These are phyloP conservation scores for Stylophora pistillata DNA, from an alignment of 64 coral and sea anemone genomes.

Conservation along the genomic window DNA sequence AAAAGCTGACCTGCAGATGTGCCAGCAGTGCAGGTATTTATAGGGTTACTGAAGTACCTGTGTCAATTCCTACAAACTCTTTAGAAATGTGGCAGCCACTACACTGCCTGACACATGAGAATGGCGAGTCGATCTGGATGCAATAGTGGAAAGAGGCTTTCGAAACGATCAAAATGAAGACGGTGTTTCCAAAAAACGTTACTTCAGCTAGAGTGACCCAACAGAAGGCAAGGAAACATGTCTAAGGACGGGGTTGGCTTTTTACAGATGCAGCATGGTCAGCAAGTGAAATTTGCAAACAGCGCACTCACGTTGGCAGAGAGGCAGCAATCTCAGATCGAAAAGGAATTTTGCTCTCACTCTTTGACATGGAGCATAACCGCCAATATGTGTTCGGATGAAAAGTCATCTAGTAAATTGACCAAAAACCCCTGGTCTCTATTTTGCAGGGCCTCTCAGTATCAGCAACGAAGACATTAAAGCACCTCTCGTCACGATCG, in stretches of 20 bases:
- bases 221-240: slow-evolving; percentile 3
- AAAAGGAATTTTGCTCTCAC: slow-evolving; percentile 22
- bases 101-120: slow-evolving; percentile 17
- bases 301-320: slow-evolving; percentile 19
- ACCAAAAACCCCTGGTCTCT: not conserved
- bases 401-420: not conserved
- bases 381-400: not conserved
- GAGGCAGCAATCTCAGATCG: slow-evolving; percentile 30
- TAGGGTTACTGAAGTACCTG: slow-evolving; percentile 37
- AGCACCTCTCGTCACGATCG: too few species aligned
- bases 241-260: too few species aligned
- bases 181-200: not conserved
- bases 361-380: slow-evolving; percentile 28
- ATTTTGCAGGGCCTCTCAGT: too few species aligned
- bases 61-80: slow-evolving; percentile 31
- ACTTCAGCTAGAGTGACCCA: not conserved
- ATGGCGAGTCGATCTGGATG: not conserved
- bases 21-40: slow-evolving; percentile 26
- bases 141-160: too few species aligned
- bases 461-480: too few species aligned
- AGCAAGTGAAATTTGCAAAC: slow-evolving; percentile 40
- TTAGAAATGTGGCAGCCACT: slow-evolving; percentile 39
- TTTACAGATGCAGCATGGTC: slow-evolving; percentile 18
- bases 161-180: slow-evolving; percentile 33
- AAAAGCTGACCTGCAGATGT: too few species aligned